A percentile compares a stretch with the other conserved stretches of the same genome.
Evolutionary conservation across 2,797 vertebrate genomes (phyloP).

Genomic region (Novumbra hubbsi): DNA sequence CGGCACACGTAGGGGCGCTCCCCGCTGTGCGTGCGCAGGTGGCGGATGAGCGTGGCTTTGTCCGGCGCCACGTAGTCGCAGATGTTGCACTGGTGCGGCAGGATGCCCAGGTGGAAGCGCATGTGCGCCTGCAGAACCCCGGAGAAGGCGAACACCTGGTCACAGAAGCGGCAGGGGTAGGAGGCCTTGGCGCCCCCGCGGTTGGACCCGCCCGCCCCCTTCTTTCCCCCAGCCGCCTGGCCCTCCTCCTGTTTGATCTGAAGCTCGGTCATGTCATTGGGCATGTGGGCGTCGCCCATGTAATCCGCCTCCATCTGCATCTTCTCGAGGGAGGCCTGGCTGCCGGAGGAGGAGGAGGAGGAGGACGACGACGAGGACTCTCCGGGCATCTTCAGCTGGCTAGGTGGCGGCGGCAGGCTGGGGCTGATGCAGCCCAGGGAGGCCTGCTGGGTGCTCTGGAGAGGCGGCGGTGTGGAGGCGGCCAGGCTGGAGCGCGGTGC

Average conservation of each 20-base stretch:
- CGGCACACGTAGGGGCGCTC: constrained; percentile 95
- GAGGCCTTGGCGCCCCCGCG: constrained; percentile 77
- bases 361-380: constrained; percentile 69
- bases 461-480: constrained; percentile 86
- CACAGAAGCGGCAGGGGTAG: constrained; percentile 91
- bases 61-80: constrained; percentile 95
- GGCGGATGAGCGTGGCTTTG: constrained; percentile 93
- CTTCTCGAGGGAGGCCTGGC: constrained; percentile 16
- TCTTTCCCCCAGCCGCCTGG: constrained; percentile 76
- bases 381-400: constrained; percentile 73
- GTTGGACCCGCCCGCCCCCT: constrained; percentile 65
- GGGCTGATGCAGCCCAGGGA: constrained; percentile 92
- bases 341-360: constrained; percentile 52
- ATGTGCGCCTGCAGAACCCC: constrained; percentile 91
- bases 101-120: constrained; percentile 91
- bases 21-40: constrained; percentile 92
- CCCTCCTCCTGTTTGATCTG: constrained; percentile 86
- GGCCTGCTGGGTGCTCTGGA: constrained; percentile 89
- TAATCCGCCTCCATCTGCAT: constrained; percentile 83
- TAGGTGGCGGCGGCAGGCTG: constrained; percentile 82
- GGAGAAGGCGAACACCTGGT: constrained; percentile 90
- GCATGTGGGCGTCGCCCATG: constrained; percentile 81
- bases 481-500: constrained; percentile 86
- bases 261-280: constrained; percentile 77
- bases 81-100: constrained; percentile 94